Base-by-base conservation (phyloP, 1,140 invertebrate genomes). In the Neodiprion pinetum region DNA sequence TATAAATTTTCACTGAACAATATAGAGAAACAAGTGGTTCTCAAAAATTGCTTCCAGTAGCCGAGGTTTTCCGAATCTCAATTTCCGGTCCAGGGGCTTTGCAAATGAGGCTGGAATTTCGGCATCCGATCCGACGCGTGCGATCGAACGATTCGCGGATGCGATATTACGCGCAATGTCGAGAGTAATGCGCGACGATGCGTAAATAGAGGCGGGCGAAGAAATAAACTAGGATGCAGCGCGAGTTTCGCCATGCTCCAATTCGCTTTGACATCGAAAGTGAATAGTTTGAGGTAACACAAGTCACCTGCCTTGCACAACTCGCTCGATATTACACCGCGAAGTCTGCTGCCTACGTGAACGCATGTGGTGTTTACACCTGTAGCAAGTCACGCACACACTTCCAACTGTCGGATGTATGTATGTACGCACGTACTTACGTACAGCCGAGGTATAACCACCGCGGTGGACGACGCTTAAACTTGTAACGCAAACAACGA, bases 191-290 rank as follows among this genome's bases (percentile, higher is more conserved):
- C 3, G 53, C 53, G 53, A 61, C 53, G 53, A 61, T 61, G 11
- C 53, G 53, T 61, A 14, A 61, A 14, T 5, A 17, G 53, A 61
- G 53, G 53, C n/a, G n/a, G n/a, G 53, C 11, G n/a, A 40, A 61
- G 11, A 61, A 61, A 61, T 17, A 61, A 61, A 61, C 53, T 61
- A 61, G 53, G 53, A 61, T 61, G 61, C 23, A 65, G 53, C 72
- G 71, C 70, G 72, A 61, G 72, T 67, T 75, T 74, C 61, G 79
- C 71, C 69, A 70, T 65, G 76, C 75, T 79, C 78, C 74, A 79
- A 72, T 81, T 81, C 61, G 72, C 72, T 66, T 69, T 61, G 28
- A 21, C 72, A 78, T 78, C 76, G 79, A 81, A 79, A 81, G 79
- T 80, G 78, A 80, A 80, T 72, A 79, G 68, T 69, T 69, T 47